These are phyloP conservation scores for Oxyscelio sp. DNA, from an alignment of 2,888 invertebrate genomes.

Conservation along the genomic window DNA sequence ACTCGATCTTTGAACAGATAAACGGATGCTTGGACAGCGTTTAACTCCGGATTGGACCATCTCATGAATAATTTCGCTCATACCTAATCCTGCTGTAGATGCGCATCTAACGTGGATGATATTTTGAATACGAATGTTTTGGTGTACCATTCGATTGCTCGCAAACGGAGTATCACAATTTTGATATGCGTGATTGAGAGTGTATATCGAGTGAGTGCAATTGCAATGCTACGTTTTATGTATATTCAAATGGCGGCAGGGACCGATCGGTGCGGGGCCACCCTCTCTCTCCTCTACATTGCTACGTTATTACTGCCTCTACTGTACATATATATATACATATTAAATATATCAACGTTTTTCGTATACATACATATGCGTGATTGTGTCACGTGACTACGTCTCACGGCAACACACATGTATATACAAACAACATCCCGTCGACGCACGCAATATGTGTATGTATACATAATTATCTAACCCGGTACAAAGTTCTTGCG, in stretches of 20 bases:
- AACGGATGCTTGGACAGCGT: slow-evolving; percentile 1
- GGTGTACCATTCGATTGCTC: slow-evolving; percentile 45
- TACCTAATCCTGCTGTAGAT: slow-evolving; percentile 51
- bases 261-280: slow-evolving; percentile 86
- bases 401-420: slow-evolving; percentile 70
- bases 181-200: slow-evolving; percentile 56
- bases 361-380: slow-evolving; percentile 80
- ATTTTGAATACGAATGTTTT: slow-evolving; percentile 38
- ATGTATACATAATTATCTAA: slow-evolving; percentile 73
- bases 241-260: slow-evolving; percentile 85
- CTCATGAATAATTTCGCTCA: not conserved
- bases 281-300: slow-evolving; percentile 86
- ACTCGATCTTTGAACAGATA: not conserved
- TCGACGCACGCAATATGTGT: slow-evolving; percentile 60
- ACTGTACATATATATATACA: slow-evolving; percentile 86
- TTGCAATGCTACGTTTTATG: slow-evolving; percentile 72
- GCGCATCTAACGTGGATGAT: slow-evolving; percentile 15
- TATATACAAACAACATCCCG: slow-evolving; percentile 31
- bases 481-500: slow-evolving; percentile 86
- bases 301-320: slow-evolving; percentile 88
- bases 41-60: no score
- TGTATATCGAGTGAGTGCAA: slow-evolving; percentile 65
- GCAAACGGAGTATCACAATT: slow-evolving; percentile 52
- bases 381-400: slow-evolving; percentile 71
- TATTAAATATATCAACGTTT: slow-evolving; percentile 78